Conservation (phyloP, 2,888 invertebrate genomes). For the Ornithoptera alexandrae region DNA sequence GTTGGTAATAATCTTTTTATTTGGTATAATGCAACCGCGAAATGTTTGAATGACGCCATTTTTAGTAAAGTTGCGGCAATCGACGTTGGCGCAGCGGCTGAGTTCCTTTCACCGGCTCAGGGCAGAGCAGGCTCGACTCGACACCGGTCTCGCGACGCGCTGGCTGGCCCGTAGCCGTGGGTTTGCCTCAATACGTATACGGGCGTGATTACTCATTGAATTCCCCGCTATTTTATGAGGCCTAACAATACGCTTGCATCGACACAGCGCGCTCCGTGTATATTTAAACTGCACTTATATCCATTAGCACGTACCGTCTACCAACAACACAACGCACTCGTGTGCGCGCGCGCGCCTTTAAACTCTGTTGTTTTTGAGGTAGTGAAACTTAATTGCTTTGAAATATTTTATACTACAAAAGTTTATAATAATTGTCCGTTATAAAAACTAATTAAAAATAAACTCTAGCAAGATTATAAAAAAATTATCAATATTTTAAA, state of each 20-base stretch:
- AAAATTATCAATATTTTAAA: no score
- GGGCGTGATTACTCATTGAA: slow-evolving; percentile 38
- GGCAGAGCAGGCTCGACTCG: slow-evolving; percentile 35
- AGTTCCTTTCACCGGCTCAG: slow-evolving; percentile 73
- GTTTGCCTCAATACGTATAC: slow-evolving; percentile 38
- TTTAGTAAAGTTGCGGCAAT: slow-evolving; percentile 75
- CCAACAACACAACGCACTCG: background rate
- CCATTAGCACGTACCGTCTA: slow-evolving; percentile 28
- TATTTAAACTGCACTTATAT: slow-evolving; percentile 30
- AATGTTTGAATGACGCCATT: slow-evolving; percentile 76
- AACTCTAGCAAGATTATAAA: no score
- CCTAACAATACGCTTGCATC: slow-evolving; percentile 31
- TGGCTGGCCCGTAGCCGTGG: slow-evolving; percentile 53
- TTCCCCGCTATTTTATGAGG: slow-evolving; percentile 31
- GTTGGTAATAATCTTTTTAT: slow-evolving; percentile 51
- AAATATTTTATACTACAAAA: no score
- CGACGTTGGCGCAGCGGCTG: slow-evolving; percentile 67
- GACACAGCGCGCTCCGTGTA: slow-evolving; percentile 28
- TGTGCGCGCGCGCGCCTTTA: slow-evolving; percentile 6
- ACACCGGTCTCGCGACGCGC: slow-evolving; percentile 57
- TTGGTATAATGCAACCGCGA: slow-evolving; percentile 65
- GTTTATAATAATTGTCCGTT: no score
- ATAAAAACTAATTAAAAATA: no score
- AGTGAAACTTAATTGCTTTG: slow-evolving; percentile 12
- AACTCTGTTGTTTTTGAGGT: slow-evolving; percentile 9